phyloP scores from a whole-genome alignment of 2,113 vertebrate species.

The Cheirogaleus medius region DNA sequence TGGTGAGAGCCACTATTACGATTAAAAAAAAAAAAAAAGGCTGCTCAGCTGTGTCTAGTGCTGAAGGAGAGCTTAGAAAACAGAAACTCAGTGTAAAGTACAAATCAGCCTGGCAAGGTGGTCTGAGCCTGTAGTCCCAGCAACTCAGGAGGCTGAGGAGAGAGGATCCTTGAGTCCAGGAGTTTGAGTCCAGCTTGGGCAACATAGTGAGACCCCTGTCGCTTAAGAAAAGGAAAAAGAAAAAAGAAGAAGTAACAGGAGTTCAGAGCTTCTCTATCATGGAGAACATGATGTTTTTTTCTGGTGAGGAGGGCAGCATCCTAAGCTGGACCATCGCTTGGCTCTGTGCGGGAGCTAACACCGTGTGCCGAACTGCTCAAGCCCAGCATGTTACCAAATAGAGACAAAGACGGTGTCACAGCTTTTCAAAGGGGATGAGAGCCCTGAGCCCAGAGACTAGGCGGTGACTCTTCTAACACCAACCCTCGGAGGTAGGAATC shows the following conservation, averaged over 20 bases:
- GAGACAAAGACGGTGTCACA: not conserved
- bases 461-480: not conserved
- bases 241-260: not conserved
- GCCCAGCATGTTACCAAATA: not conserved
- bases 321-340: not conserved
- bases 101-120: not conserved
- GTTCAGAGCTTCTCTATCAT: not conserved
- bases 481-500: not conserved
- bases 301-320: not conserved
- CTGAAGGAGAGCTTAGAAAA: not conserved
- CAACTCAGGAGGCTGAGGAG: too few relatives aligned
- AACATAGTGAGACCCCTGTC: too few relatives aligned
- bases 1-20: not conserved
- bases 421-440: not conserved
- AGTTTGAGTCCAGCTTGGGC: too few relatives aligned
- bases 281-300: not conserved
- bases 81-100: not conserved
- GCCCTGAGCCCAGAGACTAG: not conserved
- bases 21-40: not conserved
- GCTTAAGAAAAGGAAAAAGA: not conserved
- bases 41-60: not conserved
- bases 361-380: not conserved
- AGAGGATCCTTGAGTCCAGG: too few relatives aligned
- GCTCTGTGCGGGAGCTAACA: not conserved
- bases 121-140: too few relatives aligned